phyloP scores from a whole-genome alignment of 2,888 invertebrate species.

The Luperina testacea region DNA sequence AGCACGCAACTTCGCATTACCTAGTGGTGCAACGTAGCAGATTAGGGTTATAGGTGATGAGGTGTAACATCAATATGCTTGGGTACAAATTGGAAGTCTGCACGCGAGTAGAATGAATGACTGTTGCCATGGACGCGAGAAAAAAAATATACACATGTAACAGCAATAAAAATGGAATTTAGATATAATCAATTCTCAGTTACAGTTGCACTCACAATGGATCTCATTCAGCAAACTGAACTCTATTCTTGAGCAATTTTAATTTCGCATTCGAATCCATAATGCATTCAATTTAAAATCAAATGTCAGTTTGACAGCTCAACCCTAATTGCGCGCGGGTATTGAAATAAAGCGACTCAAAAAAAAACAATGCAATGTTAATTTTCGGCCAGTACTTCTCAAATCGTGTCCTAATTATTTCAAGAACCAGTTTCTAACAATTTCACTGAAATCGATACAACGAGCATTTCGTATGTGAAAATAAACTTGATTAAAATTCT shows the following conservation, averaged over 20 bases:
- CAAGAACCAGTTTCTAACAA: slow-evolving; percentile 28
- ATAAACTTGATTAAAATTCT: slow-evolving; percentile 26
- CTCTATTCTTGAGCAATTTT: slow-evolving; percentile 2
- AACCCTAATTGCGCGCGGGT: slow-evolving; percentile 29
- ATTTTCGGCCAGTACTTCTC: slow-evolving; percentile 13
- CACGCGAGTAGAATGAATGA: neutral
- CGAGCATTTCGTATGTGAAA: slow-evolving; percentile 20
- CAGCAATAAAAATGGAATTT: neutral
- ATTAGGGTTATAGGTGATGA: slow-evolving; percentile 44
- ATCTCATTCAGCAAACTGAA: neutral
- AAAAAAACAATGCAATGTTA: slow-evolving; percentile 5
- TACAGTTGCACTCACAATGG: neutral
- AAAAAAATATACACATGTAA: neutral
- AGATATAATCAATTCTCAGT: neutral
- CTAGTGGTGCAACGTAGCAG: slow-evolving; percentile 45
- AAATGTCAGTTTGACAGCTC: slow-evolving; percentile 46
- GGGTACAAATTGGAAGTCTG: slow-evolving; percentile 15
- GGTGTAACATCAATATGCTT: slow-evolving; percentile 20
- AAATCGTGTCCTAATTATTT: slow-evolving; percentile 29
- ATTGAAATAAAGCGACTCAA: neutral
- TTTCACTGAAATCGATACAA: slow-evolving; percentile 22
- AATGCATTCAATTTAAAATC: slow-evolving; percentile 12
- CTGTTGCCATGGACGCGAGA: neutral
- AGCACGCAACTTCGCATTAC: slow-evolving; percentile 55
- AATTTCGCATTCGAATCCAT: slow-evolving; percentile 21